A percentile compares a stretch with the other conserved stretches of the same genome.
Evolutionary conservation across 2,797 vertebrate species (phyloP).

Genomic region (Lerista edwardsae): DNA sequence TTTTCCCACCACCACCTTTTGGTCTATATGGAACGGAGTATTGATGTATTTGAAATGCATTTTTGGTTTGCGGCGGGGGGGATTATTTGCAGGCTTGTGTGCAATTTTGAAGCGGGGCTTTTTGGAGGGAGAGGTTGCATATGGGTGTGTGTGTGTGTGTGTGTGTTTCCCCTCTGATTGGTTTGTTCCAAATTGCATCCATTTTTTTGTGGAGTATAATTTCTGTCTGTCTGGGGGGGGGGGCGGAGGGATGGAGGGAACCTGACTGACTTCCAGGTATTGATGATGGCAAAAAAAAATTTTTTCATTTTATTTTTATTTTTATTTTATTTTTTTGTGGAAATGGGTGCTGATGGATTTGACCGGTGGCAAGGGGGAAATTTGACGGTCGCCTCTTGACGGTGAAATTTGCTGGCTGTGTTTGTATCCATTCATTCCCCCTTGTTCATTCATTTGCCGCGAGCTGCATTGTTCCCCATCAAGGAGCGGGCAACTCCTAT

Average conservation of each 20-base stretch:
- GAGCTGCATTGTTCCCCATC: conserved; percentile 69
- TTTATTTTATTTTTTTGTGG: too few relatives aligned
- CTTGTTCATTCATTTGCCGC: conserved; percentile 75
- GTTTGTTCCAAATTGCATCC: conserved; percentile 11
- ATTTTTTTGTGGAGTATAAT: conserved; percentile 29
- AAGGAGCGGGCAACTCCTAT: conserved; percentile 65
- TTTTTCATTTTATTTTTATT: not conserved
- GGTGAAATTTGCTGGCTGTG: conserved; percentile 59
- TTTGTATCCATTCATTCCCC: conserved; percentile 62
- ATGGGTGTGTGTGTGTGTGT: not conserved
- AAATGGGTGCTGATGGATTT: conserved; percentile 40
- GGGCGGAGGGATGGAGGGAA: not conserved
- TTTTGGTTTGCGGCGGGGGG: conserved; percentile 18
- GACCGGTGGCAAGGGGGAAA: conserved; percentile 62
- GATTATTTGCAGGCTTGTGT: not conserved
- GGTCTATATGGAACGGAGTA: too few relatives aligned
- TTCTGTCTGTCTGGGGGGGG: conserved; percentile 21
- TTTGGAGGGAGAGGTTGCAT: conserved; percentile 3
- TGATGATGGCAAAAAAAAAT: conserved; percentile 15
- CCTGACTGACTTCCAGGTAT: conserved; percentile 4
- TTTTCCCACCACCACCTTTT: not conserved
- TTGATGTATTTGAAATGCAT: not conserved
- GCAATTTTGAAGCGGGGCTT: conserved; percentile 34
- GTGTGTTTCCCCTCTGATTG: accelerated
- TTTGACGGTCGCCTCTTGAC: conserved; percentile 56